Conservation (phyloP, 2,113 vertebrate species). For the Salvelinus sp. region DNA sequence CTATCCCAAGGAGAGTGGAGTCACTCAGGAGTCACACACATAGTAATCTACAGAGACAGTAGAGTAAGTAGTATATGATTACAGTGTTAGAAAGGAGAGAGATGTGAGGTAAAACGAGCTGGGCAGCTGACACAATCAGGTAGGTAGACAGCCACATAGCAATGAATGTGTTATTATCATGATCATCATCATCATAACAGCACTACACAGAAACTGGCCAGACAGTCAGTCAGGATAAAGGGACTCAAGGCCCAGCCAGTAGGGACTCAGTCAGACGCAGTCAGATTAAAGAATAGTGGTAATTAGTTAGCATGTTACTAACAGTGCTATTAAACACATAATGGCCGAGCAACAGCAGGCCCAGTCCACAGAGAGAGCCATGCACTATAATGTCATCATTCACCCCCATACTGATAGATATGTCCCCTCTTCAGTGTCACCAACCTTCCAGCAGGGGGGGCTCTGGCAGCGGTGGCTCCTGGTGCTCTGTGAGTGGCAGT, state of each 20-base stretch:
- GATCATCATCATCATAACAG: background rate
- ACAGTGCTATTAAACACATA: background rate
- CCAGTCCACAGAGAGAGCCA: conserved; percentile 39
- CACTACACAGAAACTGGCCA: conserved; percentile 13
- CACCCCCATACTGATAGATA: conserved; percentile 25
- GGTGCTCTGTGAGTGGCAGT: conserved; percentile 64
- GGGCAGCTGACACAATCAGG: background rate
- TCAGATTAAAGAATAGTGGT: background rate
- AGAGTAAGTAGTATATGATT: background rate
- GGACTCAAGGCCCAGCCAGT: background rate
- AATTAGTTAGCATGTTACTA: background rate
- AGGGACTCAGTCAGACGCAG: background rate
- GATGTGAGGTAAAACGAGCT: background rate
- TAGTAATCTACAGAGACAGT: background rate
- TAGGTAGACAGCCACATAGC: background rate
- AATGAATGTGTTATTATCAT: background rate
- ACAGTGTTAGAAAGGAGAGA: background rate
- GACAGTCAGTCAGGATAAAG: background rate
- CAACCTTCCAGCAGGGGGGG: conserved; percentile 77
- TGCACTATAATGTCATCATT: conserved; percentile 34
- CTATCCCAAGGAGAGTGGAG: background rate
- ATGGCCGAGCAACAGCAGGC: conserved; percentile 16
- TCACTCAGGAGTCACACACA: background rate
- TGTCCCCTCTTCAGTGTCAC: conserved; percentile 66
- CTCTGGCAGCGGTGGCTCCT: conserved; percentile 70